Evolutionary conservation across 2,797 vertebrate genomes (phyloP).

Genomic region (Ispidina picta): DNA sequence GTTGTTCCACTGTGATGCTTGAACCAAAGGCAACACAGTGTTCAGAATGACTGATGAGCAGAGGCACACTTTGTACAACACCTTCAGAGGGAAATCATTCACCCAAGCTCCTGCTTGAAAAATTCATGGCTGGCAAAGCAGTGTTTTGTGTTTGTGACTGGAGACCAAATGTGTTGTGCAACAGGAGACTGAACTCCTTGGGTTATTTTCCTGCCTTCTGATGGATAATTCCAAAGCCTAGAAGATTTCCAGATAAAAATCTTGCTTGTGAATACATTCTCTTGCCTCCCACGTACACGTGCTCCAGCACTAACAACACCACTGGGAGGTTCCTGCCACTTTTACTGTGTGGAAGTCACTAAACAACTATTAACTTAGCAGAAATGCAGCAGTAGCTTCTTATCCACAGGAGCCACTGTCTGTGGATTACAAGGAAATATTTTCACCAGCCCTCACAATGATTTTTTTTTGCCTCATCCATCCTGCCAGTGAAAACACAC

Average conservation of each 20-base stretch:
- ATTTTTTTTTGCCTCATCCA: neutral
- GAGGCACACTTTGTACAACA: neutral
- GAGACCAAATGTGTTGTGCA: neutral
- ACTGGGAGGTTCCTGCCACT: neutral
- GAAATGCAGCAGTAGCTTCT: neutral
- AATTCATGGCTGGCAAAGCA: neutral
- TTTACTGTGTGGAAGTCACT: neutral
- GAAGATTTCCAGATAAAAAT: neutral
- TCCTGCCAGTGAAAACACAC: neutral
- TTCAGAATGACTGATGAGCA: neutral
- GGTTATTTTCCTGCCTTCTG: neutral
- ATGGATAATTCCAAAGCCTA: neutral
- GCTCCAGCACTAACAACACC: neutral
- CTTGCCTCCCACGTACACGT: neutral
- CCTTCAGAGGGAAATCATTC: neutral
- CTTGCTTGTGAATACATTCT: neutral
- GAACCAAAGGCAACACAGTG: neutral
- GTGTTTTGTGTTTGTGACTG: neutral
- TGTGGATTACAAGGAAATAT: neutral
- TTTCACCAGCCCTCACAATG: neutral
- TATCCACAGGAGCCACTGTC: neutral
- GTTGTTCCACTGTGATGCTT: neutral
- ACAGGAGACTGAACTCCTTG: neutral
- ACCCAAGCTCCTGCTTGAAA: neutral
- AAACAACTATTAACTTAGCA: neutral